Evolutionary conservation across 2,113 vertebrate genomes (phyloP).

Genomic region (Sebastes schlegelii): DNA sequence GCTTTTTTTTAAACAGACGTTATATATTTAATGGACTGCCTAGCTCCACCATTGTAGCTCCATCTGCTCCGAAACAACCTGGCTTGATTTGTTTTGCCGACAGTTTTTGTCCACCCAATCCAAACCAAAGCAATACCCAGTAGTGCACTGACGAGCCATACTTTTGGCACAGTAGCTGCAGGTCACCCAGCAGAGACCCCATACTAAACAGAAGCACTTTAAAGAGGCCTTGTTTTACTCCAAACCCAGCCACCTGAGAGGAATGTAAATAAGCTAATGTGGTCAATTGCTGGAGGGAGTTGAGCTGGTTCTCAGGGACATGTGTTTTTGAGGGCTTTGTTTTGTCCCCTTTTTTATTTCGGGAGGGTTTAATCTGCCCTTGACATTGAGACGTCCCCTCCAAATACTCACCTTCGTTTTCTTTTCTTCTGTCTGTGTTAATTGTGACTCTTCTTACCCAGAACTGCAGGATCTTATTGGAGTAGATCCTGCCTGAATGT

Average conservation of each 20-base stretch:
- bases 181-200: constrained; percentile 38
- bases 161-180: constrained; percentile 35
- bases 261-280: constrained; percentile 34
- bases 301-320: constrained; percentile 72
- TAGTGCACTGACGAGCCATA: constrained; percentile 57
- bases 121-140: constrained; percentile 54
- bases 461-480: not conserved
- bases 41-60: not conserved
- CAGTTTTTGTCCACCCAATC: not conserved
- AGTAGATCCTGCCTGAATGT: not conserved
- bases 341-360: constrained; percentile 18
- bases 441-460: not conserved
- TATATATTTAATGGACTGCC: not conserved
- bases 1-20: not conserved
- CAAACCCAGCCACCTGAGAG: constrained; percentile 39
- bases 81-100: not conserved
- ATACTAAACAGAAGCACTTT: constrained; percentile 63
- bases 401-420: too few relatives aligned
- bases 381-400: not conserved
- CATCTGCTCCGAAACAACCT: not conserved
- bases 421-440: too few relatives aligned
- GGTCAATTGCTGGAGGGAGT: constrained; percentile 34
- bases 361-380: constrained; percentile 9
- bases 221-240: constrained; percentile 50
- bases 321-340: constrained; percentile 50